Base-by-base conservation (phyloP, 2,888 invertebrate genomes). In the Eupithecia dodoneata region DNA sequence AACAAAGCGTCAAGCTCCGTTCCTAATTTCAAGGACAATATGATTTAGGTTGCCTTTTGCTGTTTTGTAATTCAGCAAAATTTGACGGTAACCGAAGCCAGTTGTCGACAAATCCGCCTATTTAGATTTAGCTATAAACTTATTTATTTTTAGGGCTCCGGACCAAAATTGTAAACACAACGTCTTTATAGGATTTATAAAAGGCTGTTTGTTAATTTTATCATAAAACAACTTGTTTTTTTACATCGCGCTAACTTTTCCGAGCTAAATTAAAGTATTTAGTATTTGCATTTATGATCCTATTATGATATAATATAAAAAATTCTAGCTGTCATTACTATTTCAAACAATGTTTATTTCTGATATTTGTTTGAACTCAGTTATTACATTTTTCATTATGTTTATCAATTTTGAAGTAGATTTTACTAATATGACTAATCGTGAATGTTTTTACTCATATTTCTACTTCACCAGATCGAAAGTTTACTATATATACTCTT, bases 71-170 rank as follows among this genome's bases (percentile, higher is more conserved):
- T 80, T 81, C 76, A 79, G 79, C 79, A 81, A 82, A 82, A 80
- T 83, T 78, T 81, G 73, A 52, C 82, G 82, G 83, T 83, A 85
- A 87, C 86, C 85, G 84, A 86, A 91, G 93, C 92, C 91, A 89
- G 82, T 90, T 91, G 93, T 94, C 94, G 93, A 90, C 84, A 87
- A 88, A 85, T 93, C 93, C 94, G 94, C 94, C 94, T 94, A 92
- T 80, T 86, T 92, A 93, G 87, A 85, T 78, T 84, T 92, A 92
- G 91, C 89, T 79, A 79, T 80, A 84, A 84, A 71, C 69, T 76
- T 84, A 82, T 83, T 85, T 86, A 84, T 66, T 83, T 83, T 83
- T 79, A 59, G 59, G n/a, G 59, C 59, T 59, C 18, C 59, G 59
- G 59, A 59, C 59, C 59, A 59, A 59, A 59, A 59, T 18, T 59